phyloP scores from a whole-genome alignment of 2,113 vertebrate genomes.

The Condylura cristata region DNA sequence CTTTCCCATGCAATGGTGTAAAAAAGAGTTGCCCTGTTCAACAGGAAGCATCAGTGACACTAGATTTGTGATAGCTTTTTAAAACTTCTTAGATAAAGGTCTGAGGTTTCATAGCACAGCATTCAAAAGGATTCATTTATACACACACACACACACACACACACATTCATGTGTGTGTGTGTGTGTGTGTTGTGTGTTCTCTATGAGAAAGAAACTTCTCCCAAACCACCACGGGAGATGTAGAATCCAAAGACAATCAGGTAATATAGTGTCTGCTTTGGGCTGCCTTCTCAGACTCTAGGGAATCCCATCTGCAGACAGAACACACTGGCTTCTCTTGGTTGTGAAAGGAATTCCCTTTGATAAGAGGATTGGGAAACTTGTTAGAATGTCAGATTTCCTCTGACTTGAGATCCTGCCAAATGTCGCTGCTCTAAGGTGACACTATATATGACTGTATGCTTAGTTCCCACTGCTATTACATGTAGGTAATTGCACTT shows the following conservation, averaged over 20 bases:
- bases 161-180: not conserved
- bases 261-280: not conserved
- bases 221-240: not conserved
- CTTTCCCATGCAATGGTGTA: not conserved
- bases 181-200: not conserved
- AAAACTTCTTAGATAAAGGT: slow-evolving; percentile 52
- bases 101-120: slow-evolving; percentile 36
- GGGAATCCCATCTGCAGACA: not conserved
- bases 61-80: slow-evolving; percentile 41
- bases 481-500: slow-evolving; percentile 32
- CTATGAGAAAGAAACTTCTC: not conserved
- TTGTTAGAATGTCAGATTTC: slow-evolving; percentile 40
- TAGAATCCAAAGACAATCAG: not conserved
- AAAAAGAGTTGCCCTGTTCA: slow-evolving; percentile 40
- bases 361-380: slow-evolving; percentile 58
- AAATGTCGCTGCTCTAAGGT: not conserved
- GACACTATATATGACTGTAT: not conserved
- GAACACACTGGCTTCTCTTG: not conserved
- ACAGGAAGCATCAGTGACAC: not conserved
- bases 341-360: slow-evolving; percentile 19
- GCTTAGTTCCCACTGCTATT: slow-evolving; percentile 16
- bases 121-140: slow-evolving; percentile 40
- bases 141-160: not conserved
- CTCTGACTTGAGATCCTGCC: slow-evolving; percentile 33
- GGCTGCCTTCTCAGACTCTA: not conserved